phyloP scores from a whole-genome alignment of 64 coral and sea anemone genomes.

The Cladopsammia gracilis region DNA sequence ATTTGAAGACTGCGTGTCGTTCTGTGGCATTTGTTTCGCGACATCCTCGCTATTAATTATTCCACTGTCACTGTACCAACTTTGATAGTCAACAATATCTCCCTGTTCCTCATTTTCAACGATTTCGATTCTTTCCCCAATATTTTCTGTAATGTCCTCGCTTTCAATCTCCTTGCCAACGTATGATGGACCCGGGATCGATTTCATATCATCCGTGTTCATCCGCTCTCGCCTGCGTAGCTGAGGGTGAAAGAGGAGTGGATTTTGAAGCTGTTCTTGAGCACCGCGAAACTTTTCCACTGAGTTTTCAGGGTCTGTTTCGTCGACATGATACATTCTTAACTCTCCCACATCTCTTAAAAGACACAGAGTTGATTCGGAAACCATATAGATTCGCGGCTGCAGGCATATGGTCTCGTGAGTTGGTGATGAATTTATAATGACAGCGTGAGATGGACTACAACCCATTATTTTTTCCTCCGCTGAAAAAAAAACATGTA shows the following conservation, averaged over 20 bases:
- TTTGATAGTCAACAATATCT: neutral
- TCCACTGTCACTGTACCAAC: too few species aligned
- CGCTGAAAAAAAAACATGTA: neutral
- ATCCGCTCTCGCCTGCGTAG: constrained; percentile 18
- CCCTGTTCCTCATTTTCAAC: neutral
- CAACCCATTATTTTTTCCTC: constrained; percentile 70
- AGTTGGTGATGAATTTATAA: constrained; percentile 74
- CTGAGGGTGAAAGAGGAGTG: constrained; percentile 73
- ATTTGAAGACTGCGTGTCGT: neutral
- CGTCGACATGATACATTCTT: constrained; percentile 78
- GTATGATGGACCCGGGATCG: neutral
- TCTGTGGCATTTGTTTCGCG: neutral
- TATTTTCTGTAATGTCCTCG: neutral
- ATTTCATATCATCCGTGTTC: constrained; percentile 1
- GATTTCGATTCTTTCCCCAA: neutral
- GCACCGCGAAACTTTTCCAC: constrained; percentile 71
- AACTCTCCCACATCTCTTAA: constrained; percentile 89
- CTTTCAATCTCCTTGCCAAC: neutral
- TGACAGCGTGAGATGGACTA: constrained; percentile 87
- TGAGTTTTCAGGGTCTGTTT: constrained; percentile 62
- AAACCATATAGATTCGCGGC: constrained; percentile 94
- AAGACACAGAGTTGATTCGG: constrained; percentile 84
- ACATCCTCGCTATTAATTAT: neutral
- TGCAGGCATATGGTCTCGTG: constrained; percentile 87
- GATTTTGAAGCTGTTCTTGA: constrained; percentile 87